A percentile compares a stretch with the other conserved stretches of the same genome.
phyloP scores from a whole-genome alignment of 2,797 vertebrate genomes.

The Pyrocephalus nanus region DNA sequence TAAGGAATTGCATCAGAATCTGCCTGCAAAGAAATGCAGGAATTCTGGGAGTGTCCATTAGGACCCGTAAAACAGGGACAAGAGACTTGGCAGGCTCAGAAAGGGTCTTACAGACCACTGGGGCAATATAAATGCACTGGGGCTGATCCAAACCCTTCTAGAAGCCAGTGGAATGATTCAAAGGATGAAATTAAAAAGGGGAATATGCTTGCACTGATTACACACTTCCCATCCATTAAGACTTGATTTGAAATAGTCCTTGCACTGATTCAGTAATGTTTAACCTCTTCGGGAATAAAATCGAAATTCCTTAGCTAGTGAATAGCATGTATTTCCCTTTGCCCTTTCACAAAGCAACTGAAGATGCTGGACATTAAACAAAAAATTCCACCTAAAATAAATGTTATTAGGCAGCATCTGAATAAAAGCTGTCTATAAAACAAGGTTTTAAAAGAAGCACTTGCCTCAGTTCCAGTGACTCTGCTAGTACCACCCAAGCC shows the following conservation, averaged over 20 bases:
- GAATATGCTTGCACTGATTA: background rate
- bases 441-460: background rate
- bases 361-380: background rate
- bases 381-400: background rate
- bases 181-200: background rate
- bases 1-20: background rate
- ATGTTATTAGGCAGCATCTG: background rate
- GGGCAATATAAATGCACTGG: background rate
- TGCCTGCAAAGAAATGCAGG: background rate
- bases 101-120: background rate
- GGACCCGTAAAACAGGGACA: background rate
- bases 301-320: background rate
- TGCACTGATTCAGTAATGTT: background rate
- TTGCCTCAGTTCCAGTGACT: rapidly evolving
- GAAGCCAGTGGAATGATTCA: background rate
- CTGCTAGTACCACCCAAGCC: background rate
- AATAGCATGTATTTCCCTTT: background rate
- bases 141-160: background rate
- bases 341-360: background rate
- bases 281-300: background rate
- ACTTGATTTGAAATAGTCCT: background rate
- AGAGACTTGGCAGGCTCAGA: background rate
- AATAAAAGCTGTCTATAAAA: background rate
- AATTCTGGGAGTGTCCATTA: background rate
- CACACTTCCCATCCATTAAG: background rate